These are phyloP conservation scores for Peribatodes rhomboidaria DNA, from an alignment of 2,888 invertebrate species.

Conservation along the genomic window DNA sequence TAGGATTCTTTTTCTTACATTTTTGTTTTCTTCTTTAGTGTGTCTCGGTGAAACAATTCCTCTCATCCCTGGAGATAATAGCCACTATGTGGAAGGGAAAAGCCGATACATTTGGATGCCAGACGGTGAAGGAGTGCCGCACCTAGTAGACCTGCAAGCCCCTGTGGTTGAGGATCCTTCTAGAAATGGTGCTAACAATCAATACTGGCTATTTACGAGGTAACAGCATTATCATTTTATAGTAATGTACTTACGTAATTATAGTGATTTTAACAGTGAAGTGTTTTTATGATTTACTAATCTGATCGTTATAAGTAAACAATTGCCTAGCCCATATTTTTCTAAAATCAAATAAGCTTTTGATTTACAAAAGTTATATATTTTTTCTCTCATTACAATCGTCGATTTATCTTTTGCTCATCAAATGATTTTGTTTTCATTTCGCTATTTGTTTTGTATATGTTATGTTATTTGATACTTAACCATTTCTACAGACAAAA, in stretches of 20 bases:
- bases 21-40: slow-evolving; percentile 45
- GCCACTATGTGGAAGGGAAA: slow-evolving; percentile 67
- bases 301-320: no score
- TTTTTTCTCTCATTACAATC: no score
- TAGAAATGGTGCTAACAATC: slow-evolving; percentile 64
- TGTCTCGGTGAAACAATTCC: slow-evolving; percentile 58
- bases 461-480: no score
- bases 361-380: no score
- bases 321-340: no score
- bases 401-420: no score
- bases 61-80: slow-evolving; percentile 62
- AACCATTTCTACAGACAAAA: slow-evolving; percentile 56
- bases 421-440: no score
- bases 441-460: no score
- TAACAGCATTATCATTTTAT: slow-evolving; percentile 11
- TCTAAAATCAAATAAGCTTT: no score
- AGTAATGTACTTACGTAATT: no score
- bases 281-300: no score
- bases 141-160: slow-evolving; percentile 63
- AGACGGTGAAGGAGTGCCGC: slow-evolving; percentile 62
- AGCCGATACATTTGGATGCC: slow-evolving; percentile 72
- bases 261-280: no score
- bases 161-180: slow-evolving; percentile 42
- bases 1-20: slow-evolving; percentile 30
- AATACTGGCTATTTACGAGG: slow-evolving; percentile 69